Conservation (phyloP, 2,797 vertebrate species). For the Spondyliosoma cantharus region DNA sequence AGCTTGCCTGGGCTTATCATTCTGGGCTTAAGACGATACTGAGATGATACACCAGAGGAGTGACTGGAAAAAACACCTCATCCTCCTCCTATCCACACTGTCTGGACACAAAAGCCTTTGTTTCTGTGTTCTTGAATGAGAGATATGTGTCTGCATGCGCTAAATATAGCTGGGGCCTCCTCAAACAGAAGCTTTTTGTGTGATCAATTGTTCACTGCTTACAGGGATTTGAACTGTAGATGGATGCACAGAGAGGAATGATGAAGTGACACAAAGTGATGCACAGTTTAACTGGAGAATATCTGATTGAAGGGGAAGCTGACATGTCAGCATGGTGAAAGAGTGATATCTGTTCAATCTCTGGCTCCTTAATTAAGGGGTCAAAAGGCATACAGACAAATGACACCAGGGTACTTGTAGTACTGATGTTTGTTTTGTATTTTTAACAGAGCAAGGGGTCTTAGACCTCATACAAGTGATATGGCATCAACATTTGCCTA, state of each 20-base stretch:
- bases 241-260: not conserved
- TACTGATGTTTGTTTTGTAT: not conserved
- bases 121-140: constrained; percentile 47
- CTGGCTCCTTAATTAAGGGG: not conserved
- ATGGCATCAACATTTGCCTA: not conserved
- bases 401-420: not conserved
- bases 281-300: constrained; percentile 6
- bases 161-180: constrained; percentile 44
- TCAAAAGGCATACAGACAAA: not conserved
- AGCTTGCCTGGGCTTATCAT: constrained; percentile 53
- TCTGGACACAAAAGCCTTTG: constrained; percentile 52
- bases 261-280: not conserved
- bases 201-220: constrained; percentile 12
- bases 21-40: constrained; percentile 37
- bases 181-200: constrained; percentile 42
- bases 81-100: constrained; percentile 48
- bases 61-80: constrained; percentile 70
- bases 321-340: constrained; percentile 7
- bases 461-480: not conserved
- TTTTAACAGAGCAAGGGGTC: not conserved
- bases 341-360: constrained; percentile 11
- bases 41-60: constrained; percentile 63
- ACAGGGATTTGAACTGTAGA: constrained; percentile 26
- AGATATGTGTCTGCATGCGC: constrained; percentile 21
- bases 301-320: constrained; percentile 14